Evolutionary conservation across 1,140 invertebrate genomes (phyloP).

Genomic region (Drosophila mauritiana): DNA sequence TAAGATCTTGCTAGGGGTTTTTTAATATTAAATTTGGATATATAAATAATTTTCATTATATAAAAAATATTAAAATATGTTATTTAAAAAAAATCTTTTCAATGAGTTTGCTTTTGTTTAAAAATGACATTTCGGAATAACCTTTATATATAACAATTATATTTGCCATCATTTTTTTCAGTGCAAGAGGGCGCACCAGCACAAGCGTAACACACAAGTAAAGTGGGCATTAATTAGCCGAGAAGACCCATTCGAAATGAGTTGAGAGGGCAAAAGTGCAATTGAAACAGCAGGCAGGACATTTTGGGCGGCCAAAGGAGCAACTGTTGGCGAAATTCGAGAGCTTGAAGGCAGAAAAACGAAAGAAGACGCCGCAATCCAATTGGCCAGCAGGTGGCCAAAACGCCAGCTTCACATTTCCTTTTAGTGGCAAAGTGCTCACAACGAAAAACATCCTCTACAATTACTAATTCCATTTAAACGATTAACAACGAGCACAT

Average conservation of each 20-base stretch:
- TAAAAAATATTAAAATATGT: not conserved
- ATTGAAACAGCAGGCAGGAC: constrained; percentile 62
- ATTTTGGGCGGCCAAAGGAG: constrained; percentile 34
- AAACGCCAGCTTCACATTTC: constrained; percentile 3
- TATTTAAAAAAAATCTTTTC: too few relatives aligned
- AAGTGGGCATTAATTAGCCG: constrained; percentile 78
- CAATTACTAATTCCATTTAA: not conserved
- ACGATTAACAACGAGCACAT: not conserved
- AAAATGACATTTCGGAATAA: too few relatives aligned
- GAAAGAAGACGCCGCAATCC: constrained; percentile 33
- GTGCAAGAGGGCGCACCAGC: constrained; percentile 3
- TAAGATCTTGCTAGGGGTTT: too few relatives aligned
- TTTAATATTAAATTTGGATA: not conserved
- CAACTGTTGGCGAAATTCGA: constrained; percentile 58
- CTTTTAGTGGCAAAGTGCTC: not conserved
- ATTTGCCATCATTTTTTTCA: not conserved
- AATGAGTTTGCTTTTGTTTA: too few relatives aligned
- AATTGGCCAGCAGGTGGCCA: constrained; percentile 73
- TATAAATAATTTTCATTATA: not conserved
- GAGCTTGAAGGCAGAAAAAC: constrained; percentile 17
- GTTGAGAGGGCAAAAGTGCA: constrained; percentile 72
- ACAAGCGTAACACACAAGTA: constrained; percentile 22
- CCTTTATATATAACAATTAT: too few relatives aligned
- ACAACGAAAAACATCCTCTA: not conserved
- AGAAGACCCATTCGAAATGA: constrained; percentile 42